Percentiles rank a stretch among this genome's conserved stretches.
Evolutionary conservation across 1,140 invertebrate species (phyloP).

Genomic region (Orchesella cincta): DNA sequence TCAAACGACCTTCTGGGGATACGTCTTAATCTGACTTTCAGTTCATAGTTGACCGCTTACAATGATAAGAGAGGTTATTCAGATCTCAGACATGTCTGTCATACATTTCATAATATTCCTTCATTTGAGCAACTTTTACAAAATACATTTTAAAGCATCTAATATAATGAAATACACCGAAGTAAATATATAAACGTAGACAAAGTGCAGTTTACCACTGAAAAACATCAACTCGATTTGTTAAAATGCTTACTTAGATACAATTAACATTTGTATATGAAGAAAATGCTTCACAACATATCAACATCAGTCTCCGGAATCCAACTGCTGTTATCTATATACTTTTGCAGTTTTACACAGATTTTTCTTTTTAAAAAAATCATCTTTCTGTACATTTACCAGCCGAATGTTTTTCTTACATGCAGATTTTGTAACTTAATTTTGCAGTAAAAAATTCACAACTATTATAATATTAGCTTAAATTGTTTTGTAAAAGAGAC

Average conservation of each 20-base stretch:
- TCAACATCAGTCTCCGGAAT: constrained; percentile 27
- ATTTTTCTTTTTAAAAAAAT: too few relatives aligned
- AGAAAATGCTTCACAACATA: constrained; percentile 2
- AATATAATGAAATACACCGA: background rate
- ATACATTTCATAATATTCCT: background rate
- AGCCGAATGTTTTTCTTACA: too few relatives aligned
- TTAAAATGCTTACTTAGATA: background rate
- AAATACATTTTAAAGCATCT: background rate
- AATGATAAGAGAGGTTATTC: background rate
- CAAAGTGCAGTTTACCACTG: background rate
- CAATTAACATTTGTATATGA: background rate
- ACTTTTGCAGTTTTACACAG: too few relatives aligned
- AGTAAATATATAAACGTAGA: constrained; percentile 16
- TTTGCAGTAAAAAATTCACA: too few relatives aligned
- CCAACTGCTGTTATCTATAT: too few relatives aligned
- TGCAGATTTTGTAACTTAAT: too few relatives aligned
- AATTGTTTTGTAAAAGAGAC: too few relatives aligned
- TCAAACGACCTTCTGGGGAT: too few relatives aligned
- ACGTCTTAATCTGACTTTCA: too few relatives aligned
- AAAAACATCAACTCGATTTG: background rate
- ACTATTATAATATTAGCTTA: too few relatives aligned
- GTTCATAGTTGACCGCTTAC: too few relatives aligned
- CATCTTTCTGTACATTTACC: too few relatives aligned
- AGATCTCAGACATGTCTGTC: background rate
- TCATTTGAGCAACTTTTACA: background rate